phyloP scores from a whole-genome alignment of 2,888 invertebrate genomes.

The Microdon myrmicae region DNA sequence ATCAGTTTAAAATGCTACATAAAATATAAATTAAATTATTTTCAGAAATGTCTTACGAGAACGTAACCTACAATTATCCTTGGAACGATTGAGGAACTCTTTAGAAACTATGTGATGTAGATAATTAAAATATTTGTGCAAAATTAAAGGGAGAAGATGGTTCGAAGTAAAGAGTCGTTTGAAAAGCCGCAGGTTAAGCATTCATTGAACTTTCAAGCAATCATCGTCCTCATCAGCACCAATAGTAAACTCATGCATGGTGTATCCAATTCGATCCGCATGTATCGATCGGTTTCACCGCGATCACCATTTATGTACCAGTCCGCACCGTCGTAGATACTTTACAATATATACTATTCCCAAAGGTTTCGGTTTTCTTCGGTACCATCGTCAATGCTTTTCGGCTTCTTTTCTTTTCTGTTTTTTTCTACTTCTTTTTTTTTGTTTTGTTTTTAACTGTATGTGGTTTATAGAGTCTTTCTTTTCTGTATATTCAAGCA shows the following conservation, averaged over 20 bases:
- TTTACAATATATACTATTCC: constrained; percentile 25
- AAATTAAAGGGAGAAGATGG: too few relatives aligned
- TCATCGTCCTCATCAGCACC: constrained; percentile 40
- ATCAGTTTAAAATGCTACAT: too few relatives aligned
- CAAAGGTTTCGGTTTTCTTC: constrained; percentile 47
- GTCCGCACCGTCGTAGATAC: constrained; percentile 1
- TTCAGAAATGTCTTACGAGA: too few relatives aligned
- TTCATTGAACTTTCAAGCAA: constrained; percentile 47
- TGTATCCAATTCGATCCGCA: constrained; percentile 42
- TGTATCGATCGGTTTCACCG: constrained; percentile 40
- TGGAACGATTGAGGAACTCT: too few relatives aligned
- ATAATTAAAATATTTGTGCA: constrained; percentile 3
- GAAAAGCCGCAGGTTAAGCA: constrained; percentile 36
- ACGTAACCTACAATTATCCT: too few relatives aligned
- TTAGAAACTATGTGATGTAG: too few relatives aligned
- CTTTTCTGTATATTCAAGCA: constrained; percentile 12
- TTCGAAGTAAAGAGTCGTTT: constrained; percentile 13
- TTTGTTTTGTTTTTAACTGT: constrained; percentile 17
- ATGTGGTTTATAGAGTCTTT: constrained; percentile 14
- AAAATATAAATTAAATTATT: too few relatives aligned
- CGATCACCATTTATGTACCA: constrained; percentile 19
- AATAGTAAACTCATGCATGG: constrained; percentile 43
- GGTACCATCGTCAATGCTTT: constrained; percentile 31
- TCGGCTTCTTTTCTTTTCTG: constrained; percentile 25
- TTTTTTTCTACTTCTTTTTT: constrained; percentile 6